Evolutionary conservation across 1,140 invertebrate genomes (phyloP), one percentile per base, ranked within the genome.

Genomic region (Lordiphosa collinella): DNA sequence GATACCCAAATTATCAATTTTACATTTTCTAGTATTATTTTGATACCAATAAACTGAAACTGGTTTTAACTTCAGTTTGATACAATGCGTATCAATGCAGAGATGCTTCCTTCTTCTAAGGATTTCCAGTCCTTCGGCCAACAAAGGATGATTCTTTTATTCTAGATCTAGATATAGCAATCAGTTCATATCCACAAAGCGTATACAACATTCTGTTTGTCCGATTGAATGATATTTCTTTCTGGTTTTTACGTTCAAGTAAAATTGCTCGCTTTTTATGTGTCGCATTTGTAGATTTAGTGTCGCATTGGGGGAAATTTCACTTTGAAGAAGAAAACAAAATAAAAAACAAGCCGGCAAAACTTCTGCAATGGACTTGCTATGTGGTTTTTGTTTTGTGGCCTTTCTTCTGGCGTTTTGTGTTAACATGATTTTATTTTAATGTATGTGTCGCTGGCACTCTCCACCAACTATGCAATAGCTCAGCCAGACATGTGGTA

Each of bases 361-460:
- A 67, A 55, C 48, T 64, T 63, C 41, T 63, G 59, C 61, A 31
- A 38, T 32, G 35, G 43, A 57, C 34, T 52, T 37, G 34, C 35
- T 56, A 12, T 52, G 49, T 18, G 11, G 49, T 64, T 16, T 14
- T 44, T 67, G 47, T 46, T 51, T 55, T 18, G 18, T 18, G 18
- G 55, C 54, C 57, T 62, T 44, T 60, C 54, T 43, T 54, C 37
- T 38, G 9, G 12, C 48, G 36, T 56, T 57, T 58, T 70, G 67
- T 67, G 66, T 82, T 67, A 75, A 63, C 51, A 76, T 80, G 66
- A 82, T 76, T 76, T 67, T 76, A 80, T 84, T 82, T 84, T 71
- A 82, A 82, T 80, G 78, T 67, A 37, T 48, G 18, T 46, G 32
- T 4, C 38, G 11, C 35, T 7, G 29, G 13, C 22, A 40, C 11